Evolutionary conservation across 2,888 invertebrate species (phyloP), one percentile per base, ranked within the genome.

Genomic region (Tolmerus cingulatus): DNA sequence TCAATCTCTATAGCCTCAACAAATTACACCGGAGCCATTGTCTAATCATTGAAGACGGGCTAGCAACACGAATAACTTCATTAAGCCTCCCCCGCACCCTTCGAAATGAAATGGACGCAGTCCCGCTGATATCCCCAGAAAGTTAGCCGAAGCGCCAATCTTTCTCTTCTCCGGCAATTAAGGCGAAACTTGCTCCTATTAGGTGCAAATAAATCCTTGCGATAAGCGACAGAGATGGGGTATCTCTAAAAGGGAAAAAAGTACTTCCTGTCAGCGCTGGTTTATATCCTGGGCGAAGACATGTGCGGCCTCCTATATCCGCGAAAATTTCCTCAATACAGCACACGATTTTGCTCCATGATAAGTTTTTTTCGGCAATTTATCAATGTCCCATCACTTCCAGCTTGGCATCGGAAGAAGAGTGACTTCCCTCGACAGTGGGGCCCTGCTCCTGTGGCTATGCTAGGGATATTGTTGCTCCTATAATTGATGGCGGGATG

Each of bases 321-420:
- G 40, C 40, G n/a, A 9, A 37, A 78, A 66, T 66, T 23, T 9
- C 23, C 66, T 27, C 12, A 66, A 16, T 14, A 16, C 5, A 66
- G 19, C 27, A 27, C 66, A 19, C 19, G 27, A 46, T 46, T 46
- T 19, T 19, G 66, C 66, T 27, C 66, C 23, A 78, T 12, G 23
- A 78, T 78, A 78, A 78, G 14, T 46, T 46, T 19, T 37, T 78
- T 43, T 66, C n/a, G 78, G 43, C 46, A 78, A 78, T 78, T 78
- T 78, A 78, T 78, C 78, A 78, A 78, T 43, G 78, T 78, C 78
- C 40, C 43, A 78, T 78, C 78, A 78, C 78, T 78, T 78, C 19
- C 78, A 78, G 78, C 19, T 78, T 46, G 37, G 19, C 43, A 43
- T 23, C 43, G 40, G 23, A 37, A n/a, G 78, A 66, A 66, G 66